Percentiles rank a stretch among this genome's conserved stretches.
Evolutionary conservation across 1,140 invertebrate species (phyloP).

Genomic region (Cherax quadricarinatus): DNA sequence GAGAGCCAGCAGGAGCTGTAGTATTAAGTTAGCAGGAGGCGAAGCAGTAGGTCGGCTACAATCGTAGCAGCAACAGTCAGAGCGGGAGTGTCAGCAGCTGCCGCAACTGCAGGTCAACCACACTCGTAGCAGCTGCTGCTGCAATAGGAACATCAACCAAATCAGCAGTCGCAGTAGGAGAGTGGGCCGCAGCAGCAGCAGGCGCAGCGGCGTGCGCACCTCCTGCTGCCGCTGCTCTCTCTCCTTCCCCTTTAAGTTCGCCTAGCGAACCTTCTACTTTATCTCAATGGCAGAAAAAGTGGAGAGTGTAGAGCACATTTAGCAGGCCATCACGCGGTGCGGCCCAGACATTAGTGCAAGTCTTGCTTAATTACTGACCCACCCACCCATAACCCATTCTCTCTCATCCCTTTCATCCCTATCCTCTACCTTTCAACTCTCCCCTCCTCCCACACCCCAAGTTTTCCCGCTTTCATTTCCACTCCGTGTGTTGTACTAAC

Average conservation of each 20-base stretch:
- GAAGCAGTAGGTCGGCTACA: no score
- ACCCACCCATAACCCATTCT: not conserved
- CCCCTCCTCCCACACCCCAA: not conserved
- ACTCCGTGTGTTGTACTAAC: no score
- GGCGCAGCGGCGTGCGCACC: not conserved
- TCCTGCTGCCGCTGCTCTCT: not conserved
- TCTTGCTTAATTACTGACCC: conserved; percentile 46
- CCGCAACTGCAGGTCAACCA: no score
- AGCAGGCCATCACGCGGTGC: conserved; percentile 47
- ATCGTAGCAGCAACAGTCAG: no score
- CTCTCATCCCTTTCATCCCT: not conserved
- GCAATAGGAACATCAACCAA: no score
- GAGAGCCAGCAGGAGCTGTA: no score
- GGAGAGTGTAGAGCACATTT: conserved; percentile 37
- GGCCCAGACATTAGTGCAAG: conserved; percentile 46
- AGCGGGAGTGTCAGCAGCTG: no score
- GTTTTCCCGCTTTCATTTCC: not conserved
- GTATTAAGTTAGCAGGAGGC: no score
- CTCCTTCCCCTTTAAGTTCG: conserved; percentile 46
- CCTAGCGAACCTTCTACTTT: conserved; percentile 22
- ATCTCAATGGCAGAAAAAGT: conserved; percentile 49
- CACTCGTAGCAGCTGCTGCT: no score
- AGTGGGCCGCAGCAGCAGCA: not conserved
- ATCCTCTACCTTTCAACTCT: not conserved
- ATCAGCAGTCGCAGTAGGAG: no score